Base-by-base conservation (phyloP, 2,797 vertebrate species). In the Gila robusta region DNA sequence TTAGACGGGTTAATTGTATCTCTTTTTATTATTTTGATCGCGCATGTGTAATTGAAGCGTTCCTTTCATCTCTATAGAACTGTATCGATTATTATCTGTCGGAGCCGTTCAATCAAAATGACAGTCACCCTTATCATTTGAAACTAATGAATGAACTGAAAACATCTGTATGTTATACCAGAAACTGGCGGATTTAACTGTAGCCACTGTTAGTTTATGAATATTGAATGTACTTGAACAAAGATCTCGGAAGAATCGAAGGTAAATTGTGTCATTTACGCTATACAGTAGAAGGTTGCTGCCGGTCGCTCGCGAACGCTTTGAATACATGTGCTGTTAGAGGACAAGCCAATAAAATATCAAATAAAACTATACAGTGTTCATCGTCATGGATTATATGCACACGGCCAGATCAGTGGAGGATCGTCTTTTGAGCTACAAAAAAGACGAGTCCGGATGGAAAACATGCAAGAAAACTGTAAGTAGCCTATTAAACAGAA, bases 401-500 rank as follows among this genome's bases (percentile, higher is more conserved):
- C 87, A 91, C 1, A 90, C 86, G 9, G 94, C 96, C 0, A 90
- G 84, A 64, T 77, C 79, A 12, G 97, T 96, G 79, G 96, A 95
- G 0, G 95, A 95, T 23, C 94, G 95, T 52, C 17, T 98, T 88
- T 77, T 86, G 35, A 87, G 91, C 64, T 99, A 97, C 92, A 96
- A 93, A 80, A 94, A 85, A 80, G 97, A 98, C 59, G 88, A 93
- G 12, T 91, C 92, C 5, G 97, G 97, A 0, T 98, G 98, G 98
- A 96, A 94, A 91, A 91, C 91, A 56, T 97, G 96, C 92, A 97
- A 96, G 87, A 95, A 94, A 91, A 93, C 94, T 93, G 98, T 98
- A 91, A 94, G 95, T 84, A 32, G 28, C 28, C 28, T 32, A 71
- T 16, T 64, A 5, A 21, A n/a, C 23, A 2, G 2, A 54, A 37